These are phyloP conservation scores for Enteromius paludinosus DNA, from an alignment of 2,797 vertebrate species.

Conservation along the genomic window DNA sequence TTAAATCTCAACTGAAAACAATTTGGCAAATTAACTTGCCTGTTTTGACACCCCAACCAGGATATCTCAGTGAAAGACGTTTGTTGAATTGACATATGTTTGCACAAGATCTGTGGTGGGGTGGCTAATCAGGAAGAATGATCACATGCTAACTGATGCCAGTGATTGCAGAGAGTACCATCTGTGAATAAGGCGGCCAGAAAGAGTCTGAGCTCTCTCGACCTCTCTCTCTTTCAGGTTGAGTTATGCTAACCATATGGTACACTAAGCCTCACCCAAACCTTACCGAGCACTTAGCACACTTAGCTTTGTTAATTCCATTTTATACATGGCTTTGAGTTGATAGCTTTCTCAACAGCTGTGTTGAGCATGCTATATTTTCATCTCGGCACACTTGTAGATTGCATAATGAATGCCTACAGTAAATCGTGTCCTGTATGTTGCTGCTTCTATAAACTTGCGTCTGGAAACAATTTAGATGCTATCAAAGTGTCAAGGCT, in stretches of 20 bases:
- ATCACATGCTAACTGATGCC: conserved; percentile 71
- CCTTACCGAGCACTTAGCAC: conserved; percentile 24
- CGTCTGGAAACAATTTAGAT: conserved; percentile 76
- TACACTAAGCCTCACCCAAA: conserved; percentile 28
- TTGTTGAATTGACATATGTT: conserved; percentile 58
- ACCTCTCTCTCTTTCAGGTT: conserved; percentile 40
- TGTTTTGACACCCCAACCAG: conserved; percentile 8
- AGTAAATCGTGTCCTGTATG: conserved; percentile 56
- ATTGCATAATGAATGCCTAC: conserved; percentile 39
- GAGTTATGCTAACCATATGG: conserved; percentile 43
- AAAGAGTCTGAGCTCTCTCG: conserved; percentile 57
- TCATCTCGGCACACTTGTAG: conserved; percentile 11
- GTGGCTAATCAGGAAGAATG: conserved; percentile 74
- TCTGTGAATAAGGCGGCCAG: conserved; percentile 70
- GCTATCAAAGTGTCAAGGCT: conserved; percentile 72
- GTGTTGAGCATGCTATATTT: conserved; percentile 36
- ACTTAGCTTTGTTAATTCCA: conserved; percentile 36
- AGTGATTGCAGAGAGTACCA: conserved; percentile 73
- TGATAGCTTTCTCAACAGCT: conserved; percentile 24
- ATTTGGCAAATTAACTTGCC: conserved; percentile 1
- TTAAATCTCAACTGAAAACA: background rate
- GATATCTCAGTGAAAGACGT: conserved; percentile 67
- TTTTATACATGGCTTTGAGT: conserved; percentile 33
- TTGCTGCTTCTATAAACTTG: conserved; percentile 52
- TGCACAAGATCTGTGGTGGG: conserved; percentile 71